Evolutionary conservation across 1,140 invertebrate genomes (phyloP), one percentile per base, ranked within the genome.

Genomic region (Yoshiicerus persimilis): DNA sequence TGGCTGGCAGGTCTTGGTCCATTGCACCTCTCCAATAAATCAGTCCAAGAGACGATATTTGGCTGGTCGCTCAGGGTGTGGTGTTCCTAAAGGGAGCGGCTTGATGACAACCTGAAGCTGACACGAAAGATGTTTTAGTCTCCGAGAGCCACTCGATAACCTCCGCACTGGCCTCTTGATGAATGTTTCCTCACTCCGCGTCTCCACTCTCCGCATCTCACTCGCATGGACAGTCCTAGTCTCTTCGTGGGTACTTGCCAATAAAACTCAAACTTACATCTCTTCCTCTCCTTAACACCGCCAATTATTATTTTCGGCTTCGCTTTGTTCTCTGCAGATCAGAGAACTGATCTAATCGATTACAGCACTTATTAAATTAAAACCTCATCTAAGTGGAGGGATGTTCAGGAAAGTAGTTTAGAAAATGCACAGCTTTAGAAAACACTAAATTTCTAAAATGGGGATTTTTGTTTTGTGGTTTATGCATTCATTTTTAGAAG

Each of bases 51-150:
- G 87, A 88, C 80, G 84, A 88, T 34, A 87, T 84, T 83, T 84
- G 41, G 85, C 64, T 87, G 77, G 4, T 56, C 85, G 41, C 85
- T 36, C 30, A 87, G 89, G 89, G 89, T 90, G 89, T 90, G 89
- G 89, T 87, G 75, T 75, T 70, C 38, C 27, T 30, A 85, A 84
- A 80, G 87, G 89, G 89, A 90, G 89, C 89, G 89, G 89, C 89
- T 87, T 64, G 66, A 87, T 88, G 66, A 88, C 89, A 89, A 86
- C 34, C 80, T 86, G 86, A 87, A 87, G 87, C 64, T 87, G 87
- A 90, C 89, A 90, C 86, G 89, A 90, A 90, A 90, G 87, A 86
- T 88, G 87, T 90, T 90, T 90, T 90, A 90, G 87, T 88, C 87
- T 34, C 41, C 36, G 38, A 70, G 87, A 80, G 56, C 87, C 38